Evolutionary conservation across 1,140 invertebrate genomes (phyloP).

Genomic region (Drosophila melanica): DNA sequence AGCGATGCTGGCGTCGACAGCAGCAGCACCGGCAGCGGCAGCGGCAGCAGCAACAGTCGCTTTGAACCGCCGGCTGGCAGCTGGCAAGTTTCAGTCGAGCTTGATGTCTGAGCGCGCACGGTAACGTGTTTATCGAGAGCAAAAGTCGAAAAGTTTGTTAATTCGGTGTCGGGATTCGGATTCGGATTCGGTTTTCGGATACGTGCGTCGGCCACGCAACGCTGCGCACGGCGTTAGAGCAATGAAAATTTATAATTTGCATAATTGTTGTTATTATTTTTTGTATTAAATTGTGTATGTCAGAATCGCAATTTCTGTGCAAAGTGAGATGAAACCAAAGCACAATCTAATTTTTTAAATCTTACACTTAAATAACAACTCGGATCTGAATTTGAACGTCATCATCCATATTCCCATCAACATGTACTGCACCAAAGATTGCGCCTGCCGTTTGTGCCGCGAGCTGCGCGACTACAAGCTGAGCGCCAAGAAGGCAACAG

Average conservation of each 20-base stretch:
- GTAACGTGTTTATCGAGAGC: slow-evolving; percentile 31
- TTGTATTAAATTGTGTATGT: slow-evolving; percentile 60
- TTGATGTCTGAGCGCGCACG: slow-evolving; percentile 53
- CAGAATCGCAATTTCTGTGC: slow-evolving; percentile 37
- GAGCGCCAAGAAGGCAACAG: slow-evolving; percentile 60
- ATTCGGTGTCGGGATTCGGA: slow-evolving; percentile 11
- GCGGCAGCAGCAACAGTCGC: slow-evolving; percentile 32
- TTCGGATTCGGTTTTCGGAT: slow-evolving; percentile 22
- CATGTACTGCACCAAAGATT: slow-evolving; percentile 85
- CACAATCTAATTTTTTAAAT: neutral
- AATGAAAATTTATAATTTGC: slow-evolving; percentile 77
- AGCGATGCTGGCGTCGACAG: slow-evolving; percentile 20
- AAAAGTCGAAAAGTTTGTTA: slow-evolving; percentile 6
- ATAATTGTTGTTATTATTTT: slow-evolving; percentile 74
- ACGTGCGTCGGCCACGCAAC: slow-evolving; percentile 50
- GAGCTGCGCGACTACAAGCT: slow-evolving; percentile 83
- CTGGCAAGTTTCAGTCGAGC: slow-evolving; percentile 62
- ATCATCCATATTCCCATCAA: slow-evolving; percentile 12
- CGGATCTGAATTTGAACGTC: slow-evolving; percentile 15
- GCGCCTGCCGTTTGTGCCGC: slow-evolving; percentile 84
- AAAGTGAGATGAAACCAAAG: slow-evolving; percentile 70
- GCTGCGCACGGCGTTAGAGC: slow-evolving; percentile 62
- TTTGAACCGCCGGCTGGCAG: slow-evolving; percentile 54
- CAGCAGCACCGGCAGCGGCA: slow-evolving; percentile 15
- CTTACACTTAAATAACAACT: neutral